Evolutionary conservation across 2,888 invertebrate species (phyloP), one percentile per base, ranked within the genome.

Genomic region (Meteorus colon): DNA sequence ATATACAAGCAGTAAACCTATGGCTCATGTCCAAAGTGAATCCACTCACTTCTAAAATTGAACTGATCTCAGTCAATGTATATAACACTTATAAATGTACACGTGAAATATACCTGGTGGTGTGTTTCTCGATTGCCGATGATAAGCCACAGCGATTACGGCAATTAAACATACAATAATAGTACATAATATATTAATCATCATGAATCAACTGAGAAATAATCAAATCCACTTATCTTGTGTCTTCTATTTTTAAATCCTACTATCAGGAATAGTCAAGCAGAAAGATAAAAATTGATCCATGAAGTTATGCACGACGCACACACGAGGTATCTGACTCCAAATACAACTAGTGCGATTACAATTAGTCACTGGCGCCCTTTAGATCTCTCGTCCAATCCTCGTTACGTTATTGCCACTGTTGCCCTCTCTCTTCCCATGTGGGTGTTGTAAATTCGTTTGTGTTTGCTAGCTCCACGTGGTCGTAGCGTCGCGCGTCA

Each of bases 21-120:
- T 62, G 31, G 41, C 60, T 27, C 3, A 29, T 41, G 45, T 55
- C 71, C 37, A 71, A 16, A 16, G 24, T 60, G 6, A 12, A 59
- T n/a, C 10, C 34, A 16, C 19, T 37, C n/a, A 2, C 12, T 19
- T 62, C 45, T 71, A 62, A 41, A 41, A 71, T 60, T 71, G 62
- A 71, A 60, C 27, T 12, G 16, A 34, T 29, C 14, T 41, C 12
- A 41, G 24, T 65, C 14, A 12, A 41, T 65, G 8, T 24, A 55
- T 16, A 4, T 45, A 45, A 45, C 34, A 34, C 8, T 14, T 45
- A 51, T 24, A 6, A 19, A 55, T 10, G 8, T 63, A 31, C 63
- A 63, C n/a, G n/a, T 24, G 16, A 29, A 72, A 16, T 24, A 45
- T 73, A 73, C 72, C 72, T 73, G 72, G 72, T 48, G 72, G 63